Base-by-base conservation (phyloP, 53 echinoderm and acorn worm genomes). In the Glandiceps talaboti region DNA sequence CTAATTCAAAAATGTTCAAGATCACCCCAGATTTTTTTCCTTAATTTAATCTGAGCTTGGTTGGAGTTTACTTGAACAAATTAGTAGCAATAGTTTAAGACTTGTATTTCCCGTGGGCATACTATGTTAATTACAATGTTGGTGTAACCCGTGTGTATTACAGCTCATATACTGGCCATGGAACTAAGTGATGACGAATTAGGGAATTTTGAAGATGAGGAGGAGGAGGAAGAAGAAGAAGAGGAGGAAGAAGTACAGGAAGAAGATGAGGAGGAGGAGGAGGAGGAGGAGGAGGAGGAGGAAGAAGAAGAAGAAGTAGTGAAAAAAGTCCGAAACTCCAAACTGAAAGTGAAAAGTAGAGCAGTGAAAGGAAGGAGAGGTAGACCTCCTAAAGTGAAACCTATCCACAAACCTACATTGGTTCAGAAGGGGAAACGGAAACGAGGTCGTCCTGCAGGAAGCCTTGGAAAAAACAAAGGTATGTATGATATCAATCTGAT, bases 261-360 rank as follows among this genome's bases (percentile, higher is more conserved):
- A 0, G 81, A 86, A 1, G 73, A 73, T 28, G 76, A 83, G 0
- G 78, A 78, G 25, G 84, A 84, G 6, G 84, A 78, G 25, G 79
- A 82, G 1, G 86, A 82, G 0, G 73, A 76, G 0, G 82, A 86
- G 26, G 79, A 82, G 1, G 74, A 30, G 25, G 76, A 82, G 14
- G 33, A 76, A 27, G 82, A 82, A 26, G 82, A 83, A 20, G 83
- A 83, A 14, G 76, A 76, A n/a, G 83, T 83, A 31, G 80, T 80
- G 1, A 33, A 73, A 45, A 30, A 30, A 32, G 73, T 32, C 75
- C 10, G 30, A 30, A 72, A 26, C 27, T 33, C 32, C 45, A 73
- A 73, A 73, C 45, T 25, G 72, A 27, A 25, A 79, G 45, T 29
- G 76, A 77, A 20, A 29, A 73, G 20, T 14, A 27, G 31, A 1